Evolutionary conservation across 1,140 invertebrate genomes (phyloP), one percentile per base, ranked within the genome.

Genomic region (Caerostris darwini): DNA sequence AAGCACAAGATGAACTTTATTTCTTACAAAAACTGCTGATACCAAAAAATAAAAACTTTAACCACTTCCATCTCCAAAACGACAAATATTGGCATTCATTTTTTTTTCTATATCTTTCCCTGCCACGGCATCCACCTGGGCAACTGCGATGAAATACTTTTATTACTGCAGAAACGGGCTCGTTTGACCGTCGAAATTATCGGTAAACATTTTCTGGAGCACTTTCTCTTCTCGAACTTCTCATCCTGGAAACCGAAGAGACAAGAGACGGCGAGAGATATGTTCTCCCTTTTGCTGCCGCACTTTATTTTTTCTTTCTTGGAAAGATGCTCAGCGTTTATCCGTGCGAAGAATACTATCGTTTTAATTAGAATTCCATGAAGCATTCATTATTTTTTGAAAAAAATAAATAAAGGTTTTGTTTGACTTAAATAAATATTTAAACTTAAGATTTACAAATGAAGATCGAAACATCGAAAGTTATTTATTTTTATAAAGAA

Each of bases 151-250:
- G 67, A 71, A 71, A 71, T 71, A 71, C 67, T 71, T 71, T 71
- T 34, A 71, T 71, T 71, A 71, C 67, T 19, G n/a, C n/a, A n/a
- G 67, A 71, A 71, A 71, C 8, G 67, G 67, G 67, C 67, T 71
- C 67, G 67, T 71, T 71, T 71, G 67, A 1, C 67, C 19, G 67
- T 71, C 19, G 67, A 71, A 71, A 71, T 71, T 50, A 71, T 34
- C 67, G 67, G 67, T 19, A 71, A 71, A 71, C 67, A 71, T 71
- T 71, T 71, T 71, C 67, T 50, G 1, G 67, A 71, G 67, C 67
- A 19, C 67, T 71, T 71, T 71, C 34, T 71, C 67, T 71, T 71
- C 19, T 34, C n/a, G 8, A 7, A 4, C 19, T 8, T 19, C 67
- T 71, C 8, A 0, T 19, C 67, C 8, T 5, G 3, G 2, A 34